phyloP scores from a whole-genome alignment of 1,140 invertebrate species.

The Drosophila fuyamai region DNA sequence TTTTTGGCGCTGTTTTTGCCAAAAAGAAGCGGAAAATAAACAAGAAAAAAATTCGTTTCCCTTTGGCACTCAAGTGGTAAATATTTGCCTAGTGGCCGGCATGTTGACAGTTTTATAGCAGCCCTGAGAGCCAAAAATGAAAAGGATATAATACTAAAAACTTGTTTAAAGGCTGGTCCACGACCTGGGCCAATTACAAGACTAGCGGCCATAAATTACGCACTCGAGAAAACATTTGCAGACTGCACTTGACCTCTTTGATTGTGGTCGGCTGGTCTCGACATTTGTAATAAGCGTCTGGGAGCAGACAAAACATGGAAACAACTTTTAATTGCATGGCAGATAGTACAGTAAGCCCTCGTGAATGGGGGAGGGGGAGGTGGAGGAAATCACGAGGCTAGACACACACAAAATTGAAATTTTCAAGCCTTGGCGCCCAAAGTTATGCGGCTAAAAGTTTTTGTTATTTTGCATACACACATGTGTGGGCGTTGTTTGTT shows the following conservation, averaged over 20 bases:
- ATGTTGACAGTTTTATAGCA: slow-evolving; percentile 68
- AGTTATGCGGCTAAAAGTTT: slow-evolving; percentile 62
- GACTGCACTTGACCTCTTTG: slow-evolving; percentile 73
- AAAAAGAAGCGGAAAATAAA: slow-evolving; percentile 2
- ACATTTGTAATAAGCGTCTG: slow-evolving; percentile 76
- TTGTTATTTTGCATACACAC: slow-evolving; percentile 36
- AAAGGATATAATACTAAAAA: slow-evolving; percentile 15
- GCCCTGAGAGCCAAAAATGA: slow-evolving; percentile 2
- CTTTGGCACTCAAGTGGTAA: slow-evolving; percentile 46
- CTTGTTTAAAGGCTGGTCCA: slow-evolving; percentile 23
- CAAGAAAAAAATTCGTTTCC: slow-evolving; percentile 10
- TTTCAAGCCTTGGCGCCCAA: slow-evolving; percentile 36
- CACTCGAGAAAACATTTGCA: slow-evolving; percentile 29
- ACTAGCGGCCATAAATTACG: slow-evolving; percentile 50
- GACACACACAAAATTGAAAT: slow-evolving; percentile 68
- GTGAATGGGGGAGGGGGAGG: neutral
- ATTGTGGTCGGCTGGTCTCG: slow-evolving; percentile 62
- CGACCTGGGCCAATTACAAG: slow-evolving; percentile 65
- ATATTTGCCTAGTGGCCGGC: slow-evolving; percentile 54
- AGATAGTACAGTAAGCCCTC: slow-evolving; percentile 27
- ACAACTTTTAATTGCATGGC: slow-evolving; percentile 74
- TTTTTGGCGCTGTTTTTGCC: slow-evolving; percentile 33
- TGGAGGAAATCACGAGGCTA: slow-evolving; percentile 5
- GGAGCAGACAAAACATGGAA: slow-evolving; percentile 58
- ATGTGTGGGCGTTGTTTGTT: slow-evolving; percentile 23